Evolutionary conservation across 1,140 invertebrate species (phyloP).

Genomic region (Heliconius hewitsoni): DNA sequence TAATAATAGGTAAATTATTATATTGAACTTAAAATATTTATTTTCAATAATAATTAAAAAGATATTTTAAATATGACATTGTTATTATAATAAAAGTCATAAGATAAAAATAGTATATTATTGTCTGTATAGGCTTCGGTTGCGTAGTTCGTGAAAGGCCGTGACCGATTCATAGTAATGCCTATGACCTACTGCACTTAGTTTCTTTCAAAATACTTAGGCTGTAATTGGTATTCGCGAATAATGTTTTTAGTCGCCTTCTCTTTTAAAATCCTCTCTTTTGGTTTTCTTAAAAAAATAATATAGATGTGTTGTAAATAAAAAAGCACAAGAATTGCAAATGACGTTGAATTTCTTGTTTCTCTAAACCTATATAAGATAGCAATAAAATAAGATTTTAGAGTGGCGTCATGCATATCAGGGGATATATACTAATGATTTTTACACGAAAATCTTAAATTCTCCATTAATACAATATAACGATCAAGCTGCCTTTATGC

Average conservation of each 20-base stretch:
- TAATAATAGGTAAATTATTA: not conserved
- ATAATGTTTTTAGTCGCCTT: not conserved
- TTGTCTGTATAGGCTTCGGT: not conserved
- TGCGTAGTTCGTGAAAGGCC: conserved; percentile 25
- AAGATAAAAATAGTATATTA: not conserved
- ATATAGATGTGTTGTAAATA: too few relatives aligned
- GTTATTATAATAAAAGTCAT: not conserved
- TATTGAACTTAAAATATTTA: too few relatives aligned
- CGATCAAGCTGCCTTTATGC: too few relatives aligned
- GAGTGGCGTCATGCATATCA: too few relatives aligned
- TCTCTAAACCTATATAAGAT: not conserved
- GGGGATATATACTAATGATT: too few relatives aligned
- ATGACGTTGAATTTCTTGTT: too few relatives aligned
- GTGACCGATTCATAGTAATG: conserved; percentile 31
- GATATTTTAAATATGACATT: not conserved
- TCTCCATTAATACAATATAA: too few relatives aligned
- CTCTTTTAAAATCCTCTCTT: not conserved
- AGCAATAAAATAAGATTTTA: not conserved
- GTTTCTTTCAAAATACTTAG: conserved; percentile 16
- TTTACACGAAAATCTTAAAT: too few relatives aligned
- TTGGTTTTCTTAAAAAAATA: too few relatives aligned
- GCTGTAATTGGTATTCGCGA: not conserved
- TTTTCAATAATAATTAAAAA: not conserved
- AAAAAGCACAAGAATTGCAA: too few relatives aligned
- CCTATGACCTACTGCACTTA: conserved; percentile 35